Evolutionary conservation across 1,140 invertebrate genomes (phyloP), one percentile per base, ranked within the genome.

Genomic region (Drosophila prosaltans): DNA sequence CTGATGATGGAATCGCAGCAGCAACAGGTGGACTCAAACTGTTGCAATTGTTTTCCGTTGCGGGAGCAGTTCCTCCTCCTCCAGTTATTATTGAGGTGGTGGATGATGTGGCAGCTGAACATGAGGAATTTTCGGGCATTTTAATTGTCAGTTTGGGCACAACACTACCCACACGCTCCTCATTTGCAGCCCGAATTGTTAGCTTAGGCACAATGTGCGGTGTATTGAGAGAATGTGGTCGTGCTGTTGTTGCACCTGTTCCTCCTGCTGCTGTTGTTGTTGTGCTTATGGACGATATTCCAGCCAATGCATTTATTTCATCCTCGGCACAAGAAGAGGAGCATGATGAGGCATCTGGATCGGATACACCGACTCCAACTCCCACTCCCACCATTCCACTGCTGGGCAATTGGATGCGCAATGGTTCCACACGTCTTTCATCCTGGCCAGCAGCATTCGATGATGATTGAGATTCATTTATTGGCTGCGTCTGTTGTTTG

Each of bases 91-190:
- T 8, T 2, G 45, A 10, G 3, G 72, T 9, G 63, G 74, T n/a
- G 54, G 51, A 40, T 60, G 40, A 51, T n/a, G 71, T 57, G 32
- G 48, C 36, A 4, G 65, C 68, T 51, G 43, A 48, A 1, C 45
- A 32, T 28, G 69, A 57, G 16, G 74, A 74, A 4, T 77, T 77
- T n/a, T 77, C 90, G 24, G 85, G 83, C 72, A 92, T 78, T 72
- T 92, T 92, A 21, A 92, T 92, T 7, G 90, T 92, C 32, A 92
- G 43, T 63, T 90, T 92, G 58, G 91, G 91, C 41, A 92, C 91
- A 11, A 92, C 75, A 3, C 86, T 88, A 24, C 83, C 74, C 45
- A 74, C 79, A 9, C 82, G 72, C 63, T 81, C 82, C 62, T 92
- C 90, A 57, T 89, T 88, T 36, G 86, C 82, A 5, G 89, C 81